Conservation (phyloP, 1,140 invertebrate genomes). For the Drosophila pandora region DNA sequence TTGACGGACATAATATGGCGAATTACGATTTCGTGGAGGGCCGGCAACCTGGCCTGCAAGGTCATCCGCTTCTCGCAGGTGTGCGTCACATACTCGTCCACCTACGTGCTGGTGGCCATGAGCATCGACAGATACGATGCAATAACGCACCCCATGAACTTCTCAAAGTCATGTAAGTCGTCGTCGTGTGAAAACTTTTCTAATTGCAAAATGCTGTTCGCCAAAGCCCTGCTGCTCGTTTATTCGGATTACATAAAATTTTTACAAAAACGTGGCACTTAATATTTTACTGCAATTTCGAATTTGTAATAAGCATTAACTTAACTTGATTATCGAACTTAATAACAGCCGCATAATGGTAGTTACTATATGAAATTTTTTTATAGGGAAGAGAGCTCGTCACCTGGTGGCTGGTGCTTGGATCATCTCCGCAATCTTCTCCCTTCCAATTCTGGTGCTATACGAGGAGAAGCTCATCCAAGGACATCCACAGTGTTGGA, state of each 20-base stretch:
- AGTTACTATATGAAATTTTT: no score
- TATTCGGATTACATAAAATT: constrained; percentile 6
- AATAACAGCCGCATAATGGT: no score
- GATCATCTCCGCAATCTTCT: constrained; percentile 92
- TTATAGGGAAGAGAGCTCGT: constrained; percentile 92
- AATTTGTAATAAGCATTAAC: neutral
- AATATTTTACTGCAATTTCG: neutral
- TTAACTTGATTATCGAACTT: neutral
- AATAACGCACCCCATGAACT: constrained; percentile 97
- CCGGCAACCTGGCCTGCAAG: constrained; percentile 95
- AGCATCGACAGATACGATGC: constrained; percentile 98
- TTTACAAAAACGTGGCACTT: neutral
- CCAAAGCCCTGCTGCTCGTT: constrained; percentile 30
- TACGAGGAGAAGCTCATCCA: constrained; percentile 91
- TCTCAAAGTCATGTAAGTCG: constrained; percentile 95
- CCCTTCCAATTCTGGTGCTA: constrained; percentile 92
- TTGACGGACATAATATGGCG: constrained; percentile 95
- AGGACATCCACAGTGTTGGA: constrained; percentile 95
- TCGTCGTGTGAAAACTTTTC: constrained; percentile 82
- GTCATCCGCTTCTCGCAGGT: constrained; percentile 93
- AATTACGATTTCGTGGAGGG: constrained; percentile 93
- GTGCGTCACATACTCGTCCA: constrained; percentile 95
- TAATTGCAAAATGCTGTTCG: constrained; percentile 69
- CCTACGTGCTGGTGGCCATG: constrained; percentile 96
- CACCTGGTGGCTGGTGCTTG: constrained; percentile 92